These are phyloP conservation scores for Neofelis nebulosa DNA, from an alignment of 2,113 vertebrate genomes.

Conservation along the genomic window DNA sequence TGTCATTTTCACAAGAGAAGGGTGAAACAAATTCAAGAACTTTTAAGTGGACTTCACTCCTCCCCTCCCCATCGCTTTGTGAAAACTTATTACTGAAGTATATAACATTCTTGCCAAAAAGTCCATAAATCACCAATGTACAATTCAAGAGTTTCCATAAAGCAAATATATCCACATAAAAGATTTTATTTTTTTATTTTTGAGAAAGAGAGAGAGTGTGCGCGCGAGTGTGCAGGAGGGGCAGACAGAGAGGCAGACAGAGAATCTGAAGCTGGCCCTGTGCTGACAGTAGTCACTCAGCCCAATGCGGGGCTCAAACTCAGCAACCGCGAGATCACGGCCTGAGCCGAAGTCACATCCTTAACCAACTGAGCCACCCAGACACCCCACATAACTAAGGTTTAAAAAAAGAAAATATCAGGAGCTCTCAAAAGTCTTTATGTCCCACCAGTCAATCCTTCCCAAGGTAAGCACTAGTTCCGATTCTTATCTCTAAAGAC, in stretches of 20 bases:
- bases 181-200: no score
- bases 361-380: no score
- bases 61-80: neutral
- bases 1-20: neutral
- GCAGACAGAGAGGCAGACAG: no score
- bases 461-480: neutral
- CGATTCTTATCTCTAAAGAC: neutral
- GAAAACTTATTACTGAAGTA: neutral
- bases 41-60: conserved; percentile 1
- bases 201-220: no score
- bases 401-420: neutral
- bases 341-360: no score
- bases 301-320: no score
- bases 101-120: neutral
- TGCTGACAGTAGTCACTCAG: no score
- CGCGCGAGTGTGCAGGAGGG: no score
- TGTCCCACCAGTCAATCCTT: neutral
- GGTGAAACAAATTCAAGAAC: neutral
- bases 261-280: no score
- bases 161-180: neutral
- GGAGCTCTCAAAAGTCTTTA: neutral
- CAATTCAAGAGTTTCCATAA: conserved; percentile 9
- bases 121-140: neutral
- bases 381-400: neutral
- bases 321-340: no score